Evolutionary conservation across 2,113 vertebrate species (phyloP).

Genomic region (Serinus canaria): DNA sequence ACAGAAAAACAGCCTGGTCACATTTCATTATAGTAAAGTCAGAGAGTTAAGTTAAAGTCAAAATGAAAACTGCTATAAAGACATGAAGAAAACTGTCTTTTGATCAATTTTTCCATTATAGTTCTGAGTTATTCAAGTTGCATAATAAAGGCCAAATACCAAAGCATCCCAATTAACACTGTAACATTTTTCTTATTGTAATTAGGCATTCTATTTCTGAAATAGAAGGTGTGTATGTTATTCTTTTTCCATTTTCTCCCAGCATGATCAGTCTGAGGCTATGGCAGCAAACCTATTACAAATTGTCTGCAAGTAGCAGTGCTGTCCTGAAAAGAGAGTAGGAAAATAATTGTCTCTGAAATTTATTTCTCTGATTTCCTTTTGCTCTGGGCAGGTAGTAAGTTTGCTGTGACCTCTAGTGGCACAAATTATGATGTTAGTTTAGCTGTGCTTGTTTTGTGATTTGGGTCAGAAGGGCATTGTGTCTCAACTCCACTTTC

Average conservation of each 20-base stretch:
- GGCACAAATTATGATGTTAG: neutral
- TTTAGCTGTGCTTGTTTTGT: neutral
- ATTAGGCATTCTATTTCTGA: neutral
- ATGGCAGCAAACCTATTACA: neutral
- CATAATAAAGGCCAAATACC: neutral
- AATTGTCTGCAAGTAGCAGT: neutral
- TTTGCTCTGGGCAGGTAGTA: neutral
- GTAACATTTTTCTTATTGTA: neutral
- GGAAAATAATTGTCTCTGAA: neutral
- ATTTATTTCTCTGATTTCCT: neutral
- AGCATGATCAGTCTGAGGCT: neutral
- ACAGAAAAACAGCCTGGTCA: neutral
- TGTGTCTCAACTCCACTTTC: neutral
- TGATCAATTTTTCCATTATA: neutral
- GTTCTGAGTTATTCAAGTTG: neutral
- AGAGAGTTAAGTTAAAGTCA: neutral
- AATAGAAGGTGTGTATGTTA: neutral
- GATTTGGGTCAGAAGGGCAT: neutral
- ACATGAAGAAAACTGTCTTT: neutral
- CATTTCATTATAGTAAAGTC: neutral
- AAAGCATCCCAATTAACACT: neutral
- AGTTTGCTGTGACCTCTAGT: neutral
- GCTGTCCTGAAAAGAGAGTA: neutral
- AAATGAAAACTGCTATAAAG: neutral
- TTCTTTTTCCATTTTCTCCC: neutral